A percentile compares a stretch with the other conserved stretches of the same genome.
phyloP scores from a whole-genome alignment of 2,797 vertebrate species.

The Falco columbarius region DNA sequence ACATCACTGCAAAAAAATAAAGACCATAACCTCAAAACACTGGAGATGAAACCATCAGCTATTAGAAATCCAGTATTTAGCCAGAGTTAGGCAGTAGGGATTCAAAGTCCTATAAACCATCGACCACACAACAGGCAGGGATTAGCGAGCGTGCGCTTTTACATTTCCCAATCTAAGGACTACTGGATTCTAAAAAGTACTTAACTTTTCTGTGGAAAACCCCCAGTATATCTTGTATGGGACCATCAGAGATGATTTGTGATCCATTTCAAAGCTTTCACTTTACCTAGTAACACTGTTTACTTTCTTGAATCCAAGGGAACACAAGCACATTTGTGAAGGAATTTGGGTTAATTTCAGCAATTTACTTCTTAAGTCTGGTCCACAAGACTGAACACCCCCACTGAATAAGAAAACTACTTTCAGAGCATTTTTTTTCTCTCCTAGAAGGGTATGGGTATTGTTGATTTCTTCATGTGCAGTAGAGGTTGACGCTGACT shows the following conservation, averaged over 20 bases:
- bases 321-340: not conserved
- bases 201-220: not conserved
- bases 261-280: not conserved
- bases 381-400: not conserved
- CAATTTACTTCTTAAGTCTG: not conserved
- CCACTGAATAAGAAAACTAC: not conserved
- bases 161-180: not conserved
- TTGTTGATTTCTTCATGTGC: not conserved
- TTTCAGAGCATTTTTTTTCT: not conserved
- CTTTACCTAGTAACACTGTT: not conserved
- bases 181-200: not conserved
- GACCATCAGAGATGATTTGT: not conserved
- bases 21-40: not conserved
- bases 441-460: not conserved
- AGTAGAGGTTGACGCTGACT: not conserved
- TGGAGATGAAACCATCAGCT: not conserved
- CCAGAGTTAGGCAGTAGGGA: not conserved
- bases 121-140: not conserved
- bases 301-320: not conserved
- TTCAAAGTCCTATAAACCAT: not conserved
- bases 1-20: not conserved
- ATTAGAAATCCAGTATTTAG: not conserved
- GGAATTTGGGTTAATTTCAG: not conserved
- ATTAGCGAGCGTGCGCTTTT: not conserved
- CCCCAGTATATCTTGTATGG: not conserved